Evolutionary conservation across 2,888 invertebrate species (phyloP), one percentile per base, ranked within the genome.

Genomic region (Macrophya alboannulata): DNA sequence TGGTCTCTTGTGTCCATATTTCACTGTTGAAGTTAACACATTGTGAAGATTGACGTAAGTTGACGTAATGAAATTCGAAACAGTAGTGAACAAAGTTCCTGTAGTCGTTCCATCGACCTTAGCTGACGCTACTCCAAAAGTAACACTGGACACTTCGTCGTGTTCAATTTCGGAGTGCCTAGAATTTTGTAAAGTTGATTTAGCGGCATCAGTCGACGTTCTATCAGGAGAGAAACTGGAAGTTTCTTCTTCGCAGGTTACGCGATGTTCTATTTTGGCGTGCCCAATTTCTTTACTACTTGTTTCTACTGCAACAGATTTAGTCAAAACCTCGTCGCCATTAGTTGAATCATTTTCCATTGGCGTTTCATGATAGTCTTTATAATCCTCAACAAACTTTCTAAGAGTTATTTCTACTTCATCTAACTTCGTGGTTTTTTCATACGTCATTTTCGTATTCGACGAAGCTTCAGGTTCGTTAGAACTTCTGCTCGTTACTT

Each of bases 331-430:
- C 55, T 76, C 74, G 10, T 71, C 79, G 45, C 43, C 51, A 37
- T 83, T 37, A 15, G 55, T 77, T 25, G 77, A 86, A 65, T 82
- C 55, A 6, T 40, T 45, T 55, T 84, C 43, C n/a, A 40, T 79
- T 5, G 79, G 10, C 15, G 79, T 40, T 9, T 79, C 79, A 12
- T 79, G 79, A 79, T 79, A 79, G 59, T 79, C 79, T 43, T 55
- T 15, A 59, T 62, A 59, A 62, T 79, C 59, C 43, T 62, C 59
- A 0, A 59, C 59, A 62, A 79, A 40, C 10, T 62, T 79, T 55
- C n/a, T 51, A 15, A 48, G 6, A 40, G 59, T 79, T 48, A 59
- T 40, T 55, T 62, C 79, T 31, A 62, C n/a, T 62, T 55, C 37
- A 31, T 77, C 6, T 0, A 10, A 55, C 8, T 10, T 9, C 10